phyloP scores from a whole-genome alignment of 2,888 invertebrate genomes.

The Anagyrus pseudococci region DNA sequence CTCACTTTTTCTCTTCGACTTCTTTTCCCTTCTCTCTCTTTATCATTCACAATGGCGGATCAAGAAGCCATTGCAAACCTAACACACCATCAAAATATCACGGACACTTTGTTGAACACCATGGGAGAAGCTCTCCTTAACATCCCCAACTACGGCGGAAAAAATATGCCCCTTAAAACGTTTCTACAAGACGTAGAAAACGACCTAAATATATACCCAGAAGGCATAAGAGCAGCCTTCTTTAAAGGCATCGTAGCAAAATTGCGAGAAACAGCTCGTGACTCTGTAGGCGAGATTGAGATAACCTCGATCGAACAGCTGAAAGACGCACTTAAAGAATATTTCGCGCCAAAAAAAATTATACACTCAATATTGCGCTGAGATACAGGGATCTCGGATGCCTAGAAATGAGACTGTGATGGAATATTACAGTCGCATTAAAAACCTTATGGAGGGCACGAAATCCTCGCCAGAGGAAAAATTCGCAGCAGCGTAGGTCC shows the following conservation, averaged over 20 bases:
- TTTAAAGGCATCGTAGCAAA: neutral
- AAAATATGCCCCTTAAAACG: constrained; percentile 1
- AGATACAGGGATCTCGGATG: neutral
- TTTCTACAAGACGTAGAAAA: constrained; percentile 12
- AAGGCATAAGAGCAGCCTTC: neutral
- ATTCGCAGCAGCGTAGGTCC: neutral
- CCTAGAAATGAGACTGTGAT: neutral
- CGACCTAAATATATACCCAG: neutral
- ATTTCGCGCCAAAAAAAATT: constrained; percentile 2
- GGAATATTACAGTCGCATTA: neutral
- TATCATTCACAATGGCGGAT: too few relatives aligned
- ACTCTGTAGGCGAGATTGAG: neutral
- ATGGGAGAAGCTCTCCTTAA: constrained; percentile 1
- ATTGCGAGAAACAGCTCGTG: neutral
- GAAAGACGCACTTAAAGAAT: constrained; percentile 4
- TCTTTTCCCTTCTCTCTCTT: too few relatives aligned
- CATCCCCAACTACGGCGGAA: neutral
- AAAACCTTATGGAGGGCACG: neutral
- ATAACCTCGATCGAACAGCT: neutral
- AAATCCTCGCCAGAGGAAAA: neutral
- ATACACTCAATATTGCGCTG: neutral
- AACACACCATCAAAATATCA: neutral
- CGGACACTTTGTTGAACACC: neutral
- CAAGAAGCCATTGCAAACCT: neutral
- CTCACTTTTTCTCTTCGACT: too few relatives aligned